Conservation (phyloP, 2,888 invertebrate genomes). For the Diabrotica balteata region DNA sequence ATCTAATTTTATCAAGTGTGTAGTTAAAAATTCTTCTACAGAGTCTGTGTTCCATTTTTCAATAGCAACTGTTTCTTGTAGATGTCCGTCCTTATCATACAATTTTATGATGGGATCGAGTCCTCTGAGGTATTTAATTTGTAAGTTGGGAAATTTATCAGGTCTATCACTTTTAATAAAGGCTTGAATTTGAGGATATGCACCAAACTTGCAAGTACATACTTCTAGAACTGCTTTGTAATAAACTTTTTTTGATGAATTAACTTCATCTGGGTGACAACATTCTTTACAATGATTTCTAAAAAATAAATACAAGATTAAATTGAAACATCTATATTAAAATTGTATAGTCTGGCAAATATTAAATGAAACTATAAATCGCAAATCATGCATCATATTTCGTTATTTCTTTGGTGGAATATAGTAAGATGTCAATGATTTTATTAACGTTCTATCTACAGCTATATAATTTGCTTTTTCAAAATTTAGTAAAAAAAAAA, state of each 20-base stretch:
- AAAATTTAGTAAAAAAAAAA: too few species aligned
- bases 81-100: constrained; percentile 81
- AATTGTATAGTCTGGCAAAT: too few species aligned
- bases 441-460: too few species aligned
- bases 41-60: constrained; percentile 99
- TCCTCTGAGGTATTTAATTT: constrained; percentile 91
- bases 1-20: constrained; percentile 75
- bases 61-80: constrained; percentile 90
- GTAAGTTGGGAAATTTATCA: constrained; percentile 87
- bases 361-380: too few species aligned
- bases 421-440: too few species aligned
- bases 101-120: constrained; percentile 94
- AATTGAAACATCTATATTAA: too few species aligned
- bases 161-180: constrained; percentile 95
- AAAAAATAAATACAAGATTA: constrained; percentile 9
- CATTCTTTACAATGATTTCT: constrained; percentile 79
- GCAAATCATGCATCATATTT: too few species aligned
- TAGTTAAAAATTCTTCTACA: constrained; percentile 93
- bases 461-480: too few species aligned
- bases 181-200: constrained; percentile 97
- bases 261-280: constrained; percentile 77
- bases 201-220: constrained; percentile 97
- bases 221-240: constrained; percentile 93
- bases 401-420: too few species aligned
- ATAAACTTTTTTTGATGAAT: constrained; percentile 75